These are phyloP conservation scores for Prenolepis imparis DNA, from an alignment of 2,888 invertebrate species.

Conservation along the genomic window DNA sequence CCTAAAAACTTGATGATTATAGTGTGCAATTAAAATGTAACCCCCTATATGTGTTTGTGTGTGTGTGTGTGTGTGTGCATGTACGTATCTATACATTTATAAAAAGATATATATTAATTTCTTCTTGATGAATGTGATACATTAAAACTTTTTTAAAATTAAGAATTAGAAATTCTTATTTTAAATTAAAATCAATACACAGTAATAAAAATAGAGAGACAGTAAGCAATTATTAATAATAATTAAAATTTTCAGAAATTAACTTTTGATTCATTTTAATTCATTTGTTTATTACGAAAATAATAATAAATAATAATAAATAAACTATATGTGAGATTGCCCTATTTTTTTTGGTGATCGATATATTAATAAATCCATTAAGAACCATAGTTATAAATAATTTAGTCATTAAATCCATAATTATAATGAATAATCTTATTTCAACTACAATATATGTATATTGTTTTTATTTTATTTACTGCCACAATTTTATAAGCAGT, in stretches of 20 bases:
- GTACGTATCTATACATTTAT: too few relatives aligned
- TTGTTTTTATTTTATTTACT: conserved; percentile 4
- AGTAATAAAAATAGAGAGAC: not conserved
- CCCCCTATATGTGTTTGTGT: too few relatives aligned
- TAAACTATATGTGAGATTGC: not conserved
- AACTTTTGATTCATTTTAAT: conserved; percentile 7
- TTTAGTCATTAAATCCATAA: too few relatives aligned
- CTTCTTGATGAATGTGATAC: not conserved
- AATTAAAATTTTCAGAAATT: not conserved
- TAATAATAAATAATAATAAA: too few relatives aligned
- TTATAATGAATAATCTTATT: too few relatives aligned
- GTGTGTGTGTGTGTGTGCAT: too few relatives aligned
- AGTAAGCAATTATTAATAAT: not conserved
- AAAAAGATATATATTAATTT: not conserved
- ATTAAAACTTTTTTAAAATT: not conserved
- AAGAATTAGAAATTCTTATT: conserved; percentile 8
- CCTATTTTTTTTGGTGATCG: conserved; percentile 6
- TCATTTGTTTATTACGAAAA: not conserved
- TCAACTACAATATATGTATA: not conserved
- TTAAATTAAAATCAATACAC: conserved; percentile 17
- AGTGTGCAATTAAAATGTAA: too few relatives aligned
- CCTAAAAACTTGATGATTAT: not conserved
- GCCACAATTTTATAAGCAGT: too few relatives aligned
- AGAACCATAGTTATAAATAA: not conserved
- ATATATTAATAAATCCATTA: conserved; percentile 34